Percentiles rank a stretch among this genome's conserved stretches.
These are phyloP conservation scores for Heteromormyrus szaboi DNA, from an alignment of 2,797 vertebrate species.

Conservation along the genomic window DNA sequence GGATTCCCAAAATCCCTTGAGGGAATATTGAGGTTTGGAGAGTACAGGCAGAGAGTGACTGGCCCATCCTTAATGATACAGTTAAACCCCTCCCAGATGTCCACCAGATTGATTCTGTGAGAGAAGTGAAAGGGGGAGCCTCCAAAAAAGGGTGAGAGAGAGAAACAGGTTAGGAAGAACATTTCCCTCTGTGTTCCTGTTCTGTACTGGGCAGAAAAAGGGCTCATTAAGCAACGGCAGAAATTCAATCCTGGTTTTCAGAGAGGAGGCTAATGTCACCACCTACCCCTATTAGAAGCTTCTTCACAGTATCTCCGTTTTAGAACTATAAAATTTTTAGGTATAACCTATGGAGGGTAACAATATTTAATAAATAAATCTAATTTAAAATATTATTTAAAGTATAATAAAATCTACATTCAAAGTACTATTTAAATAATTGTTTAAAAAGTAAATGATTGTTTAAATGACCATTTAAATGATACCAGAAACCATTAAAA, in stretches of 20 bases:
- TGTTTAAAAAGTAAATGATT: background rate
- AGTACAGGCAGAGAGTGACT: conserved; percentile 28
- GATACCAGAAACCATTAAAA: background rate
- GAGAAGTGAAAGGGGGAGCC: conserved; percentile 43
- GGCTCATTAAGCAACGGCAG: conserved; percentile 56
- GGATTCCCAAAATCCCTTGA: conserved; percentile 42
- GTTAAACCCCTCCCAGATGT: conserved; percentile 64
- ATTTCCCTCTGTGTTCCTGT: conserved; percentile 25
- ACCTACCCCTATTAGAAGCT: conserved; percentile 40
- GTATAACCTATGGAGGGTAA: background rate
- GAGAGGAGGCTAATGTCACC: conserved; percentile 35
- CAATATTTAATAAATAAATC: background rate
- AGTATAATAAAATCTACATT: background rate
- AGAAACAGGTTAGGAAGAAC: conserved; percentile 33
- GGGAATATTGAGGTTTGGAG: conserved; percentile 41
- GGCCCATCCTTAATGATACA: conserved; percentile 64
- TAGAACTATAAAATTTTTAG: background rate
- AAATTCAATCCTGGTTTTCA: conserved; percentile 45
- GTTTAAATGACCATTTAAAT: background rate
- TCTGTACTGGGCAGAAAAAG: conserved; percentile 30
- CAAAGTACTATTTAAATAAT: background rate
- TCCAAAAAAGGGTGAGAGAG: background rate
- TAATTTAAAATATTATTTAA: background rate
- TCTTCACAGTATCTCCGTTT: conserved; percentile 26
- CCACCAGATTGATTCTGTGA: conserved; percentile 61